Percentiles rank a stretch among this genome's conserved stretches.
These are phyloP conservation scores for Neuroterus valhalla DNA, from an alignment of 1,140 invertebrate genomes.

Conservation along the genomic window DNA sequence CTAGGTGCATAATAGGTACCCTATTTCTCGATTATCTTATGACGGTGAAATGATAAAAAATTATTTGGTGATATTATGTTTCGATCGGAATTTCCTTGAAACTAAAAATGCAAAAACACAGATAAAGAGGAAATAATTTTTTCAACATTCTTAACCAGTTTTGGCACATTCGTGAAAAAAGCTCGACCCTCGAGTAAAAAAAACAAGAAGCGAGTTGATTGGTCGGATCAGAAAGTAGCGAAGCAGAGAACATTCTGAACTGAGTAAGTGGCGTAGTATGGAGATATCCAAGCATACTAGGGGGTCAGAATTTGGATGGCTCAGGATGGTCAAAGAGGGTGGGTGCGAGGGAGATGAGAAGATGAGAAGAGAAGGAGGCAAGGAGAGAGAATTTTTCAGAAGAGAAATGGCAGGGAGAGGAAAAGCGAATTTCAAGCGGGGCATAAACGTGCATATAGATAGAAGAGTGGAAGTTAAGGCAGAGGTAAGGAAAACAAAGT, in stretches of 20 bases:
- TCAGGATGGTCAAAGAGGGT: slow-evolving; percentile 58
- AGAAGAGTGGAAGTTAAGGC: slow-evolving; percentile 14
- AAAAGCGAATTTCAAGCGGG: slow-evolving; percentile 10
- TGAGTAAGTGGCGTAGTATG: slow-evolving; percentile 69
- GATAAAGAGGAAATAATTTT: background rate
- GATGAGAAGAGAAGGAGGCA: too few species aligned
- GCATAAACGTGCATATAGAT: slow-evolving; percentile 34
- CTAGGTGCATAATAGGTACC: too few species aligned
- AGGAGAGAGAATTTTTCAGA: slow-evolving; percentile 42
- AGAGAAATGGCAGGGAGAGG: slow-evolving; percentile 32
- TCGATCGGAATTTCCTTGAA: too few species aligned
- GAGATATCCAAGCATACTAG: slow-evolving; percentile 59
- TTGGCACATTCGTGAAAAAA: background rate
- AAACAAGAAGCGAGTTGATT: slow-evolving; percentile 41
- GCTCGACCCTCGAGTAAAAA: slow-evolving; percentile 26
- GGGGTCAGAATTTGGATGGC: slow-evolving; percentile 59
- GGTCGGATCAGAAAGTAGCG: slow-evolving; percentile 49
- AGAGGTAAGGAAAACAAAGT: slow-evolving; percentile 41
- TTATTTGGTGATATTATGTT: too few species aligned
- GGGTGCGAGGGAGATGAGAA: slow-evolving; percentile 48
- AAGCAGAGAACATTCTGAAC: slow-evolving; percentile 67
- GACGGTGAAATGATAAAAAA: too few species aligned
- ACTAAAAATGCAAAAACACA: background rate
- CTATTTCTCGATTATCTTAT: too few species aligned
- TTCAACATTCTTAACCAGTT: background rate